Base-by-base conservation (phyloP, 2,888 invertebrate genomes). In the Thymelicus sylvestris region DNA sequence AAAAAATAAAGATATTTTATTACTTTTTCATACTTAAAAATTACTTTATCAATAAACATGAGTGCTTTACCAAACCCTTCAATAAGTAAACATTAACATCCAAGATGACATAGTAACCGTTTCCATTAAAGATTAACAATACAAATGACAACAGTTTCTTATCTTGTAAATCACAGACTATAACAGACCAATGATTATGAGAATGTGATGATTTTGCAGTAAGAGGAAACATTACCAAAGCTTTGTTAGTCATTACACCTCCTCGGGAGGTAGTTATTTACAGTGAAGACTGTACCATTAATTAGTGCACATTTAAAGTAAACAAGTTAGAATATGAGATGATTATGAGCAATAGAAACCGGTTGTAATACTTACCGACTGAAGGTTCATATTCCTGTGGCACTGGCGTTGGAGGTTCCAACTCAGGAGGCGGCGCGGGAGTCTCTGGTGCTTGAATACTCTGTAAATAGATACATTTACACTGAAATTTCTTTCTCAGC, bases 361-460 rank as follows among this genome's bases (percentile, higher is more conserved):
- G 6, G 12, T 60, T 52, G 7, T 24, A 71, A 59, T 41, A 84
- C 91, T 85, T 75, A 94, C 94, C 94, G 72, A 93, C 86, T 50
- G 94, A 94, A 68, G 94, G 91, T 74, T 91, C 91, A 74, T 92
- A 93, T 73, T 94, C 94, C 67, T 94, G 92, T 65, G 95, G 93
- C 75, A 94, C 83, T 2, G 95, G 94, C 2, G 94, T 91, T 0
- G 94, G 92, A 7, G 94, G 92, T 72, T 92, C 89, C 74, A 91
- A 74, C n/a, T 92, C 93, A 8, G 81, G 71, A 81, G 88, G 78
- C 2, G 93, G 88, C 7, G 87, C 86, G 0, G 92, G 91, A 0
- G 94, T 91, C 48, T 91, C 91, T 0, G 90, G 90, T 7, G 89
- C 85, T 19, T 83, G 82, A 72, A 90, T 76, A 2, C 76, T 77